phyloP scores from a whole-genome alignment of 2,113 vertebrate genomes.

The Phocoena phocoena region DNA sequence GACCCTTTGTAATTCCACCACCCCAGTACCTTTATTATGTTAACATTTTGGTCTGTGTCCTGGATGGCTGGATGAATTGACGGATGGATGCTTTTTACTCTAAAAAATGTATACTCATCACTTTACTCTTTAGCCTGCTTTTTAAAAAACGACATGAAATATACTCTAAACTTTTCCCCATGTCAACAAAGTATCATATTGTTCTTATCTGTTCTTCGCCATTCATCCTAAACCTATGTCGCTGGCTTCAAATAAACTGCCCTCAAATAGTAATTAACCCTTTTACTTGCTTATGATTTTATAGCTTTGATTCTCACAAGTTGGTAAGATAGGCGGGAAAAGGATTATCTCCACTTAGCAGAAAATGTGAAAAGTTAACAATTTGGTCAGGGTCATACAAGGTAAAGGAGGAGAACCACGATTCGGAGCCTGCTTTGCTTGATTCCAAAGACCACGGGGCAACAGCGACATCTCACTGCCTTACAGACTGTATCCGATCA shows the following conservation, averaged over 20 bases:
- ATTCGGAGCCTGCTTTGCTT: not conserved
- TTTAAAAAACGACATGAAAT: not conserved
- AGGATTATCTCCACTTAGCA: not conserved
- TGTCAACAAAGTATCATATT: not conserved
- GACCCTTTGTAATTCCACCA: not conserved
- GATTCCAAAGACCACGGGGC: not conserved
- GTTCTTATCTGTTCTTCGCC: not conserved
- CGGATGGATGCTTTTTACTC: not conserved
- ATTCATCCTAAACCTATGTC: not conserved
- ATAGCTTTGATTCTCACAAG: not conserved
- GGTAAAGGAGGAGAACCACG: not conserved
- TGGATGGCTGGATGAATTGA: not conserved
- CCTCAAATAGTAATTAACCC: not conserved
- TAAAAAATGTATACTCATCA: not conserved
- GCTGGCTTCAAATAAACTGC: not conserved
- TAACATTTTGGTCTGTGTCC: not conserved
- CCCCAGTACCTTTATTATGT: not conserved
- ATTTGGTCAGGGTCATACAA: not conserved
- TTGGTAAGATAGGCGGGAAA: not conserved
- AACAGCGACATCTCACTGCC: not conserved
- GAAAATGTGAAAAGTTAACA: not conserved
- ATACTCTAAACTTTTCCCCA: not conserved
- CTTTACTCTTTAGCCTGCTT: not conserved
- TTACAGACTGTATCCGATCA: fast-evolving
- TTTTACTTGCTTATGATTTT: not conserved